phyloP scores from a whole-genome alignment of 2,888 invertebrate species.

The Prenolepis imparis region DNA sequence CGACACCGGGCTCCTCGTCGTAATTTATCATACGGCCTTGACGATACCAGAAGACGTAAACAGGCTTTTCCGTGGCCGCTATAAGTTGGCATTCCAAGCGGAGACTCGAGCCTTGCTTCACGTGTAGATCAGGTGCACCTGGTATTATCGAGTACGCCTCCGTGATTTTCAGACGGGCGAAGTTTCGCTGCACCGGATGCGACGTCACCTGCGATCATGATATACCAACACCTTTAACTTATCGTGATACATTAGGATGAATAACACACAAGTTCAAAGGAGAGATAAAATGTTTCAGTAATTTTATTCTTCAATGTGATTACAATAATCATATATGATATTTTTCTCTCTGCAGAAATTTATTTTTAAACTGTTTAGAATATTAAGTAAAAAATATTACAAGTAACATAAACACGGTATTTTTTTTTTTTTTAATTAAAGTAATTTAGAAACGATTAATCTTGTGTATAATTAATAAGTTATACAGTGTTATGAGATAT shows the following conservation, averaged over 20 bases:
- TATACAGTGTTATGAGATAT: neutral
- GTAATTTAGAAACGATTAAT: neutral
- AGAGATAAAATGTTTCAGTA: neutral
- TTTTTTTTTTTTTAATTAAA: neutral
- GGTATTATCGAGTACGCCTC: conserved; percentile 84
- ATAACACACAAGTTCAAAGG: neutral
- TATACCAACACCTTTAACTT: conserved; percentile 8
- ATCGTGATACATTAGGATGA: neutral
- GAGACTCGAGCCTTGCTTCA: conserved; percentile 84
- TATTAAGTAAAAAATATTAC: neutral
- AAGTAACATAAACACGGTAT: neutral
- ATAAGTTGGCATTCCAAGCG: conserved; percentile 83
- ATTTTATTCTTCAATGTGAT: neutral
- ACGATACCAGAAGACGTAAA: conserved; percentile 85
- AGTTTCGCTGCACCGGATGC: conserved; percentile 82
- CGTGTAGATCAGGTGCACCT: conserved; percentile 84
- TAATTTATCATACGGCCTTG: conserved; percentile 85
- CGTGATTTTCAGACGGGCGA: conserved; percentile 81
- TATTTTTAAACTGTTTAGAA: neutral
- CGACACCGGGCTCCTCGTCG: conserved; percentile 84
- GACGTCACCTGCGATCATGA: conserved; percentile 79
- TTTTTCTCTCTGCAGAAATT: neutral
- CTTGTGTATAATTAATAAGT: neutral
- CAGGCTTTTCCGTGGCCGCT: conserved; percentile 83
- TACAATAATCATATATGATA: neutral